Percentiles rank a stretch among this genome's conserved stretches.
Conservation (phyloP, 2,797 vertebrate species). For the Coreius guichenoti region DNA sequence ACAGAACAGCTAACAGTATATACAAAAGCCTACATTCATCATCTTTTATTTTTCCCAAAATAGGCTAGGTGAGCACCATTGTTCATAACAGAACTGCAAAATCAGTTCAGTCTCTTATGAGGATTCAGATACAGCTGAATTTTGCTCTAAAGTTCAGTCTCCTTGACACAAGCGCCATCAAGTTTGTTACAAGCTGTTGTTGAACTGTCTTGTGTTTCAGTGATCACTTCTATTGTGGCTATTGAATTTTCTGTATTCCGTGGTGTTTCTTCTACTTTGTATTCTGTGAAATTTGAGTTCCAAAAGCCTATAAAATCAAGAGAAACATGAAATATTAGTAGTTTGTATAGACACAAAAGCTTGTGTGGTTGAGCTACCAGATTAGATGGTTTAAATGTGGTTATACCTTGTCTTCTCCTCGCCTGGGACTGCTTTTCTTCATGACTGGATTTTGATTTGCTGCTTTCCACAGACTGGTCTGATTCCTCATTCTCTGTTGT, state of each 20-base stretch:
- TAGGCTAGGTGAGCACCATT: conserved; percentile 26
- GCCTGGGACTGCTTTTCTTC: conserved; percentile 75
- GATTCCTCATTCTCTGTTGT: conserved; percentile 88
- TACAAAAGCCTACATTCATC: conserved; percentile 26
- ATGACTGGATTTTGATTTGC: conserved; percentile 84
- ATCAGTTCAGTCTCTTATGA: conserved; percentile 13
- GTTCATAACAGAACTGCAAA: conserved; percentile 10
- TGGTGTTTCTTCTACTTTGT: conserved; percentile 54
- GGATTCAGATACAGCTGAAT: conserved; percentile 10
- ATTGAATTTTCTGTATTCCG: conserved; percentile 26
- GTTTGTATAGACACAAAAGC: conserved; percentile 2
- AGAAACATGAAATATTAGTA: background rate
- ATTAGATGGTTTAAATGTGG: background rate
- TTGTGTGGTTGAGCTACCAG: background rate
- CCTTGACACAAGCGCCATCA: conserved; percentile 64
- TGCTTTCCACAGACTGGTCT: conserved; percentile 85
- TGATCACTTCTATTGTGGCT: conserved; percentile 25
- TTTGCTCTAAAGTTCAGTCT: conserved; percentile 71
- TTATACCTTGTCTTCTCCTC: conserved; percentile 69
- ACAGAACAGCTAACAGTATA: background rate
- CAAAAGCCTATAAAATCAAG: conserved; percentile 63
- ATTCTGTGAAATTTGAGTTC: conserved; percentile 74
- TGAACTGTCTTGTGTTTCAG: conserved; percentile 31
- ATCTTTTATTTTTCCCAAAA: background rate
- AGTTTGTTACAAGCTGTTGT: conserved; percentile 37